phyloP scores from a whole-genome alignment of 2,797 vertebrate genomes.

The Mormyrops boulengeri region DNA sequence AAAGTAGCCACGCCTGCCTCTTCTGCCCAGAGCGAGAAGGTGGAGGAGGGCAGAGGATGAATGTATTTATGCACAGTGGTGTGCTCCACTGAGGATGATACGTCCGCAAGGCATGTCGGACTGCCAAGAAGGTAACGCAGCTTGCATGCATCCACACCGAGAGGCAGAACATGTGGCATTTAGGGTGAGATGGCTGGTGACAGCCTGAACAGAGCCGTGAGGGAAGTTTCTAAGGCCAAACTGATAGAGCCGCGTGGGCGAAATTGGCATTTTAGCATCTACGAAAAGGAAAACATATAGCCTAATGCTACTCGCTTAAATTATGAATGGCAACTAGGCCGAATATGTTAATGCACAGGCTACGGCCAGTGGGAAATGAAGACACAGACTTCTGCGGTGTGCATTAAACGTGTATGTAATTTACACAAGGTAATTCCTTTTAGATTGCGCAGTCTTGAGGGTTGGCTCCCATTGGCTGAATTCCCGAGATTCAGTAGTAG shows the following conservation, averaged over 20 bases:
- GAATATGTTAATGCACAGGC: constrained; percentile 9
- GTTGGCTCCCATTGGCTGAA: neutral
- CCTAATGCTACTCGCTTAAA: neutral
- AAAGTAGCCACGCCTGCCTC: neutral
- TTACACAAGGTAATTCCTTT: constrained; percentile 18
- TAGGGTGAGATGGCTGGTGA: neutral
- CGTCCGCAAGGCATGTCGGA: neutral
- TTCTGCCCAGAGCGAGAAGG: neutral
- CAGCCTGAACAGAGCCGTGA: neutral
- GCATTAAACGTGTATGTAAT: constrained; percentile 10
- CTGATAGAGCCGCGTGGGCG: neutral
- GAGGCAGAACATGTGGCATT: neutral
- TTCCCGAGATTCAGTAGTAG: neutral
- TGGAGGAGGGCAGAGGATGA: neutral
- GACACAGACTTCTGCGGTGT: neutral
- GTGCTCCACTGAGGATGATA: neutral
- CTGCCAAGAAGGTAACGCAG: neutral
- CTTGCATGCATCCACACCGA: neutral
- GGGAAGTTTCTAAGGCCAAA: neutral
- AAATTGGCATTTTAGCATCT: neutral
- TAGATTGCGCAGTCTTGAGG: constrained; percentile 6
- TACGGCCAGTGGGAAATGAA: neutral
- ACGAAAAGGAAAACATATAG: neutral
- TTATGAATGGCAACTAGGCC: neutral
- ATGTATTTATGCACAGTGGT: neutral